A percentile compares a stretch with the other conserved stretches of the same genome.
Evolutionary conservation across 2,797 vertebrate genomes (phyloP).

Genomic region (Thalassophryne amazonica): DNA sequence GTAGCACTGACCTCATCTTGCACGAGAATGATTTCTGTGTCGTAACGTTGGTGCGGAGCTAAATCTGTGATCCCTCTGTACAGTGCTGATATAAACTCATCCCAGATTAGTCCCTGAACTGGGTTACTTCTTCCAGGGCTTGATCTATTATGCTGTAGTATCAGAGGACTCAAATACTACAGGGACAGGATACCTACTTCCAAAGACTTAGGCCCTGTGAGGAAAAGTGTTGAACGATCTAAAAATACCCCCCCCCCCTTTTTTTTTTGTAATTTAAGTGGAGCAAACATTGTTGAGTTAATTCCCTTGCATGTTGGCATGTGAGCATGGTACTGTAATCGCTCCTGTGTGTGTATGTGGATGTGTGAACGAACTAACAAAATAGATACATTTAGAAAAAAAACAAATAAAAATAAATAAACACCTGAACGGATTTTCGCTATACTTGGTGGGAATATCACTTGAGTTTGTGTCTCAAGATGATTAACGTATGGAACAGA

Average conservation of each 20-base stretch:
- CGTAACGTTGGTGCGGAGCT: slow-evolving; percentile 44
- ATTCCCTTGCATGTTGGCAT: not conserved
- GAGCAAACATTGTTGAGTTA: not conserved
- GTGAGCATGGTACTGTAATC: not conserved
- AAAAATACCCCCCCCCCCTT: too few relatives aligned
- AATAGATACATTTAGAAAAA: too few relatives aligned
- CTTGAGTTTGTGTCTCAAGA: too few relatives aligned
- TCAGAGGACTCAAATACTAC: slow-evolving; percentile 31
- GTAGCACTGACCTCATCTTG: too few relatives aligned
- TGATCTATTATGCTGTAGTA: slow-evolving; percentile 42
- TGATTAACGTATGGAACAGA: too few relatives aligned
- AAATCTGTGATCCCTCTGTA: slow-evolving; percentile 47
- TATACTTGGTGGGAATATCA: too few relatives aligned
- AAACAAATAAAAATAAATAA: too few relatives aligned
- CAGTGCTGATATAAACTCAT: slow-evolving; percentile 44
- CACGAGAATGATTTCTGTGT: too few relatives aligned
- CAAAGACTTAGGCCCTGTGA: slow-evolving; percentile 23
- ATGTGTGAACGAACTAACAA: too few relatives aligned
- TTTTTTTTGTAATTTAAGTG: too few relatives aligned
- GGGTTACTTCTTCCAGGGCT: slow-evolving; percentile 69
- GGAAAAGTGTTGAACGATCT: slow-evolving; percentile 23
- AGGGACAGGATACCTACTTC: slow-evolving; percentile 44
- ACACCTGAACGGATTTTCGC: too few relatives aligned
- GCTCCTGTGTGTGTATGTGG: too few relatives aligned
- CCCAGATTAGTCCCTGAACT: slow-evolving; percentile 72